Base-by-base conservation (phyloP, 2,113 vertebrate species). In the Cheilinus undulatus region DNA sequence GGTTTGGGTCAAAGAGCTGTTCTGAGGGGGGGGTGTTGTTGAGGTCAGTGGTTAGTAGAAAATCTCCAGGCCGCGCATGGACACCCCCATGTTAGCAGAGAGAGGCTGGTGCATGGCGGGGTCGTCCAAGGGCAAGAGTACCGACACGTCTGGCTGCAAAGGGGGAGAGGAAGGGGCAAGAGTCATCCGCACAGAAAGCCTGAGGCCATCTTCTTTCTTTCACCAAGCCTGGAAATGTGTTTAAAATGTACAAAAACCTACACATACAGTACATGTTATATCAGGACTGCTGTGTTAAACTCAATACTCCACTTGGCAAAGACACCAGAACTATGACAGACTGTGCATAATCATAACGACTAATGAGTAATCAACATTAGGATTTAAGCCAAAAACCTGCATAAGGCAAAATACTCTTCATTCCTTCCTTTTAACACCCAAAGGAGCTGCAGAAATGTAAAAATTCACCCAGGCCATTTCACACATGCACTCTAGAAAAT, bases 121-220 rank as follows among this genome's bases (percentile, higher is more conserved):
- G 88, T 95, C 94, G 48, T 95, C 94, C 93, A 95, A 80, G 75
- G 93, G 91, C 90, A 94, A 94, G 85, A 95, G 94, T 64, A 95
- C 89, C 70, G 93, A 94, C 88, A 95, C 94, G 36, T 94, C 94
- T 72, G 93, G 94, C 94, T 95, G 94, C 86, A 91, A n/a, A 79
- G 86, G 83, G 64, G 86, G 85, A 93, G 85, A 93, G 91, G 90
- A 92, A 93, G 67, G 85, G 80, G 88, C 83, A 92, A 87, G 67
- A 90, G 76, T 90, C 89, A 92, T 86, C 86, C 88, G 85, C 82
- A 90, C 17, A 74, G 27, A 64, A 66, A 71, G 51, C 61, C 68
- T 66, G 27, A 50, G n/a, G 69, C 71, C 62, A 73, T 22, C 57
- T 23, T 56, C 49, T 75, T 48, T 54, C 27, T 76, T 1, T 65